phyloP scores from a whole-genome alignment of 2,888 invertebrate species.

The Lithophane ornitopus region DNA sequence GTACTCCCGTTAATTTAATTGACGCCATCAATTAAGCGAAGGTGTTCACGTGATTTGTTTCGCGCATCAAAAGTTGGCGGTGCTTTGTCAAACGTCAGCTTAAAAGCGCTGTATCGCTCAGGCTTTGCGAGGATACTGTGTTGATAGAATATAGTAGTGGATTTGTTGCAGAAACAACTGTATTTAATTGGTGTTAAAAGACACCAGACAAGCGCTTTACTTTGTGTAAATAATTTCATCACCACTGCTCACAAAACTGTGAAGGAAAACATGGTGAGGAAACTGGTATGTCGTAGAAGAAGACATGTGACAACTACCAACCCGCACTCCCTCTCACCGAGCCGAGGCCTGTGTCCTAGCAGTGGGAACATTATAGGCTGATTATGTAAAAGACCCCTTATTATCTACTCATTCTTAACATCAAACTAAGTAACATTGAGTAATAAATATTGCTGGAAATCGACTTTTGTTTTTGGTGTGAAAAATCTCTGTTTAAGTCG shows the following conservation, averaged over 20 bases:
- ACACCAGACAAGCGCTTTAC: too few relatives aligned
- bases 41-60: conserved; percentile 63
- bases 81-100: conserved; percentile 42
- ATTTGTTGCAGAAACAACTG: neutral
- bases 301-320: too few relatives aligned
- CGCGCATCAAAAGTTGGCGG: conserved; percentile 47
- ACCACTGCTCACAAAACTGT: too few relatives aligned
- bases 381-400: too few relatives aligned
- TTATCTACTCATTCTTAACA: neutral
- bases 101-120: conserved; percentile 42
- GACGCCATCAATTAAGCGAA: conserved; percentile 68
- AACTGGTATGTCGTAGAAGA: too few relatives aligned
- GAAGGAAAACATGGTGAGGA: too few relatives aligned
- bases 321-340: too few relatives aligned
- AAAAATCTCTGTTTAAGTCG: neutral
- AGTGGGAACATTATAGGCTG: too few relatives aligned
- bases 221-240: too few relatives aligned
- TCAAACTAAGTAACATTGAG: neutral
- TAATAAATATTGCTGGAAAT: neutral
- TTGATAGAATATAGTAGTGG: conserved; percentile 7
- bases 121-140: conserved; percentile 5
- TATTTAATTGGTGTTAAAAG: neutral
- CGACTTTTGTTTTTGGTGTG: neutral
- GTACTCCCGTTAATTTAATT: conserved; percentile 75
- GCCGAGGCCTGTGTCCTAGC: too few relatives aligned